A percentile compares a stretch with the other conserved stretches of the same genome.
phyloP scores from a whole-genome alignment of 2,113 vertebrate genomes.

The Chrysochloris asiatica region DNA sequence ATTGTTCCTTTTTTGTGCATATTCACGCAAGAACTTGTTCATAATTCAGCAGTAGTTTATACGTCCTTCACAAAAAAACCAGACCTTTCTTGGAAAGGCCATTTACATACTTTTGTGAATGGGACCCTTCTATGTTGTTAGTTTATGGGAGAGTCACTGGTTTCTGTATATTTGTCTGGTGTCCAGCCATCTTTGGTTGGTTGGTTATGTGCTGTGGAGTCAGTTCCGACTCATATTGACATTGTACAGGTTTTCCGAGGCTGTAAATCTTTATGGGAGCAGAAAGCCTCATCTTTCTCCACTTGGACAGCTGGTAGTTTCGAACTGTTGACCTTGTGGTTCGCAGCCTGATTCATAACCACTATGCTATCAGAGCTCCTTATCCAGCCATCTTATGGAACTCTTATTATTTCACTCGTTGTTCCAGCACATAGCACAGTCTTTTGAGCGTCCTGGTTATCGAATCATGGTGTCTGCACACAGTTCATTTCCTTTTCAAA shows the following conservation, averaged over 20 bases:
- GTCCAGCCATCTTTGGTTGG: constrained; percentile 29
- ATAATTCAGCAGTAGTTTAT: neutral
- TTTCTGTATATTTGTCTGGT: constrained; percentile 47
- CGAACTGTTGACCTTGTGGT: no score
- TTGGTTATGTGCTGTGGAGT: no score
- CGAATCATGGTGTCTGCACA: neutral
- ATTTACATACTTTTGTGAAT: neutral
- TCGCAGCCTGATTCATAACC: no score
- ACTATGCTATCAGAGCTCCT: no score
- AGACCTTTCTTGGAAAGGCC: neutral
- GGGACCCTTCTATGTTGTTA: neutral
- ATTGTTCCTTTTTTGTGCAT: neutral
- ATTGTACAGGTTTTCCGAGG: no score
- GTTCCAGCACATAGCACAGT: neutral
- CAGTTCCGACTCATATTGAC: no score
- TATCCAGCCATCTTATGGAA: neutral
- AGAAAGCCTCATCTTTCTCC: no score
- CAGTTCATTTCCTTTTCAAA: constrained; percentile 46
- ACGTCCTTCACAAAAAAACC: neutral
- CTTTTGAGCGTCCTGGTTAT: neutral
- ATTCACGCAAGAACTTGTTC: neutral
- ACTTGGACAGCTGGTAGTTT: no score
- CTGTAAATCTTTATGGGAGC: no score
- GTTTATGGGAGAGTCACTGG: neutral
- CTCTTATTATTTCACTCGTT: neutral